Base-by-base conservation (phyloP, 2,888 invertebrate species). In the Vanessa cardui region DNA sequence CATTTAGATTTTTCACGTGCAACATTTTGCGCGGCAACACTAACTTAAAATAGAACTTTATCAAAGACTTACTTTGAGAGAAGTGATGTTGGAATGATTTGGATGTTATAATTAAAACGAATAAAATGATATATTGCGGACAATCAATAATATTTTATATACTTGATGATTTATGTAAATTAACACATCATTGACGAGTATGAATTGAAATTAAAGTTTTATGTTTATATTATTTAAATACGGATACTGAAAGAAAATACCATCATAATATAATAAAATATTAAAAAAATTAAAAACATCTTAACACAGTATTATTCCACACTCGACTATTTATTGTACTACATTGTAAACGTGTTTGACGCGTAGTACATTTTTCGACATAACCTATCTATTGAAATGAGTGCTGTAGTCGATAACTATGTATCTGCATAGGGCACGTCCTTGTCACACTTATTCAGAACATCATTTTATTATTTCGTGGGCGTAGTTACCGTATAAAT, bases 1-100 rank as follows among this genome's bases (percentile, higher is more conserved):
- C 45, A 7, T 15, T 47, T 5, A 71, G 54, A 82, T 74, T 75
- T 73, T 77, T 80, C 84, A 83, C 70, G 71, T 79, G 71, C 86
- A 33, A 7, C 71, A 64, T 74, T 84, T 58, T 85, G 54, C 80
- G 52, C 46, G 31, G 70, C 64, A 70, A 65, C 65, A 72, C 74
- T 68, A 64, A 75, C 81, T 84, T 83, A 85, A 89, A 88, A 88
- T 88, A 87, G 83, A 87, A 80, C 85, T 87, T 84, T 88, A 88
- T 86, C 87, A 85, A 81, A 85, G 80, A 83, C 81, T 86, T 84
- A 79, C 80, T 82, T 79, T 74, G 79, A 80, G 79, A 80, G 79
- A 74, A 82, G 77, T 66, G 54, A 67, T 54, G 64, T 67, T 67
- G 58, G 16, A 59, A 64, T 66, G 54, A 69, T 71, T 71, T 62